A percentile compares a stretch with the other conserved stretches of the same genome.
Conservation (phyloP, 2,113 vertebrate species). For the Gambusia holbrooki region DNA sequence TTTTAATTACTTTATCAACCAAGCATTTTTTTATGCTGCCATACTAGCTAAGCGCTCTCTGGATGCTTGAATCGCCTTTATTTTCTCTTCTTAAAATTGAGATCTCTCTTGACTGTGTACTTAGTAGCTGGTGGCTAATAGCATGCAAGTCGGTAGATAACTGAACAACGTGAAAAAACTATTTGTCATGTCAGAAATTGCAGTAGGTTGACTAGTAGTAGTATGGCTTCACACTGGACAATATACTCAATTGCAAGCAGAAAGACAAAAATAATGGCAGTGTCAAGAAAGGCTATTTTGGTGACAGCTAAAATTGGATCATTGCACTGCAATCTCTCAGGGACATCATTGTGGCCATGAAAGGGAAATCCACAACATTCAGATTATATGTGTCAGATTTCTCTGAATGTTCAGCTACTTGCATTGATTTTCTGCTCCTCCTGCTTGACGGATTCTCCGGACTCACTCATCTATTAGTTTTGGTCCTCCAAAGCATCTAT, state of each 20-base stretch:
- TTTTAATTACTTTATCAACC: too few species aligned
- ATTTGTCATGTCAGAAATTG: too few species aligned
- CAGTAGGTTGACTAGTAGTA: too few species aligned
- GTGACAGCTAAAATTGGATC: conserved; percentile 70
- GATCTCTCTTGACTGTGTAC: too few species aligned
- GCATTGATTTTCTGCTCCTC: conserved; percentile 60
- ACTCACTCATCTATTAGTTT: conserved; percentile 58
- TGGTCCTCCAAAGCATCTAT: conserved; percentile 32
- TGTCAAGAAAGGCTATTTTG: conserved; percentile 39
- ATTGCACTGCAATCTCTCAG: conserved; percentile 34
- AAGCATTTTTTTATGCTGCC: too few species aligned
- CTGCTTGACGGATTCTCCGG: conserved; percentile 59
- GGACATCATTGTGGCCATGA: conserved; percentile 29
- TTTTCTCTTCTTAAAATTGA: too few species aligned
- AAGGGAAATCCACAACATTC: conserved; percentile 31
- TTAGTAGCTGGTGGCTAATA: too few species aligned
- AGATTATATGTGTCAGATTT: conserved; percentile 44
- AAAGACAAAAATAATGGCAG: conserved; percentile 24
- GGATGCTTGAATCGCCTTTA: too few species aligned
- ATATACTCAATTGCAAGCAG: conserved; percentile 19
- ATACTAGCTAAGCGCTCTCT: too few species aligned
- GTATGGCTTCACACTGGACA: too few species aligned
- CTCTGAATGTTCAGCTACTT: conserved; percentile 41
- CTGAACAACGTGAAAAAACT: too few species aligned
- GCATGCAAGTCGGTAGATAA: too few species aligned